Evolutionary conservation across 2,888 invertebrate species (phyloP).

Genomic region (Acanthoscelides obtectus): DNA sequence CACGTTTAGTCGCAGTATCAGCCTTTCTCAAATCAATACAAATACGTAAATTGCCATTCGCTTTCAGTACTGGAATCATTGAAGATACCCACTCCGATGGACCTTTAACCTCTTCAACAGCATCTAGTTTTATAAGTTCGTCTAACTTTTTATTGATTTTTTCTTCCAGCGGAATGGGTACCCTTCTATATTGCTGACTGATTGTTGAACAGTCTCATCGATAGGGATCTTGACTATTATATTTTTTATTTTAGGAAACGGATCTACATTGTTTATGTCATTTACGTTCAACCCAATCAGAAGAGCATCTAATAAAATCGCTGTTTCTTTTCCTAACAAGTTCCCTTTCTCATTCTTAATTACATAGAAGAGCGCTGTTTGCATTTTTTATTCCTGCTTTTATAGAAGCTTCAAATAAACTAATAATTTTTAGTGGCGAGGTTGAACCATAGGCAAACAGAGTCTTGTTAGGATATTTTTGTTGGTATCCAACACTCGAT

Average conservation of each 20-base stretch:
- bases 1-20: conserved; percentile 10
- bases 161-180: conserved; percentile 33
- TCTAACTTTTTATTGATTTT: conserved; percentile 23
- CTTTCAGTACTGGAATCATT: conserved; percentile 7
- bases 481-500: conserved; percentile 7
- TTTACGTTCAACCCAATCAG: conserved; percentile 9
- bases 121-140: conserved; percentile 23
- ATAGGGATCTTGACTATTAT: conserved; percentile 6
- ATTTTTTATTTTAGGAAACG: conserved; percentile 16
- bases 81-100: conserved; percentile 18
- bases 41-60: conserved; percentile 13
- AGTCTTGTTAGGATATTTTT: conserved; percentile 6
- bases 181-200: conserved; percentile 31
- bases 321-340: conserved; percentile 18
- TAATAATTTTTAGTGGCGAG: conserved; percentile 17
- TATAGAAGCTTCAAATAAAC: conserved; percentile 22
- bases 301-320: conserved; percentile 12
- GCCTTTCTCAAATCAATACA: conserved; percentile 17
- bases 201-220: conserved; percentile 22
- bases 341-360: conserved; percentile 14
- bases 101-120: conserved; percentile 29
- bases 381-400: conserved; percentile 10
- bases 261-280: conserved; percentile 1
- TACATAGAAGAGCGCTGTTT: conserved; percentile 18
- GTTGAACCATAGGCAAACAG: conserved; percentile 10